A percentile compares a stretch with the other conserved stretches of the same genome.
These are phyloP conservation scores for Augochlora pura DNA, from an alignment of 1,140 invertebrate genomes.

Conservation along the genomic window DNA sequence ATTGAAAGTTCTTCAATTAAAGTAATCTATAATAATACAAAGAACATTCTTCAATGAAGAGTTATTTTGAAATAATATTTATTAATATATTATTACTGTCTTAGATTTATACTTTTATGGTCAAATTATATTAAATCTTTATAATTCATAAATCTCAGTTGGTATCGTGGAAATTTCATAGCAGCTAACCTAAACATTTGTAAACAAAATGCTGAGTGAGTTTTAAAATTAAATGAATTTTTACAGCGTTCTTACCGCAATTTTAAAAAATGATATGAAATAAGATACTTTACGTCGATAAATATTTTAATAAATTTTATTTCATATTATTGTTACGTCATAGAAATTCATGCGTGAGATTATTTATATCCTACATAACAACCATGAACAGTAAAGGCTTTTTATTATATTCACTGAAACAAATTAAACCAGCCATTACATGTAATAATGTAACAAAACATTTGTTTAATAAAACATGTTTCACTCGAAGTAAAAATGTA, in stretches of 20 bases:
- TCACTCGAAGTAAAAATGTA: background rate
- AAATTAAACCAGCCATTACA: background rate
- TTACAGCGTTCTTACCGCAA: background rate
- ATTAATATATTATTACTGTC: background rate
- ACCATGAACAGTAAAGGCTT: background rate
- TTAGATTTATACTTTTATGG: background rate
- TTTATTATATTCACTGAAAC: background rate
- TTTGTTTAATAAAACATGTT: background rate
- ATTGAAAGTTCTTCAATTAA: too few relatives aligned
- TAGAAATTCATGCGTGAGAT: background rate
- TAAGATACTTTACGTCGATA: background rate
- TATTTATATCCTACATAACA: background rate
- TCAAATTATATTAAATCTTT: too few relatives aligned
- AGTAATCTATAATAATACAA: too few relatives aligned
- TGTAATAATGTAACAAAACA: background rate
- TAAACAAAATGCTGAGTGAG: background rate
- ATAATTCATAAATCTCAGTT: background rate
- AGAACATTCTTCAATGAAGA: too few relatives aligned
- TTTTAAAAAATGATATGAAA: background rate
- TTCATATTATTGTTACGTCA: background rate
- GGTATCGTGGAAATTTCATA: background rate
- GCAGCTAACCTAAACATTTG: constrained; percentile 16
- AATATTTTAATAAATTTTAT: background rate
- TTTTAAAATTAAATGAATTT: background rate
- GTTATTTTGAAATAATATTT: background rate